Percentiles rank a stretch among this genome's conserved stretches.
These are phyloP conservation scores for Myxocyprinus asiaticus DNA, from an alignment of 2,113 vertebrate species.

Conservation along the genomic window DNA sequence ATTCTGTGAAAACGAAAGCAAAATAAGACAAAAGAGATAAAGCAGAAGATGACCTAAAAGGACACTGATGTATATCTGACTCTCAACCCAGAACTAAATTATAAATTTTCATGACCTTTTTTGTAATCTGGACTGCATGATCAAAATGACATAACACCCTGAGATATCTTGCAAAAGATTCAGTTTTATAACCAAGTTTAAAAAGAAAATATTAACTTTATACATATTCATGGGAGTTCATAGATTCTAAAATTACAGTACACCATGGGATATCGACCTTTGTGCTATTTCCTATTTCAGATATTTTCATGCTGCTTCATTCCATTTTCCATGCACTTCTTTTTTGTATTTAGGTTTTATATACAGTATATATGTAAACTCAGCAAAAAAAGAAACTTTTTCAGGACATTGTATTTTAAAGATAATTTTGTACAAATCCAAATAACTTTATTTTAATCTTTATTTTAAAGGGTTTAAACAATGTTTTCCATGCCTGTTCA, in stretches of 20 bases:
- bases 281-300: constrained; percentile 2
- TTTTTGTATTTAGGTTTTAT: neutral
- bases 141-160: constrained; percentile 34
- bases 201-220: too few relatives aligned
- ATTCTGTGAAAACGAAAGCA: constrained; percentile 43
- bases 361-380: too few relatives aligned
- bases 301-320: neutral
- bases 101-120: constrained; percentile 36
- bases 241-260: constrained; percentile 18
- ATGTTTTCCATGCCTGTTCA: too few relatives aligned
- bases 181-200: neutral
- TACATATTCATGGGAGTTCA: constrained; percentile 9
- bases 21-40: constrained; percentile 43
- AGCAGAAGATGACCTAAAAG: constrained; percentile 39
- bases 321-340: neutral
- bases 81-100: constrained; percentile 38
- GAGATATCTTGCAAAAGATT: constrained; percentile 22
- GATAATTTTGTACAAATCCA: too few relatives aligned
- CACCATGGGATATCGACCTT: neutral
- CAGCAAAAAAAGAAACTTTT: too few relatives aligned
- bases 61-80: constrained; percentile 21
- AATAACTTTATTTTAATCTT: too few relatives aligned
- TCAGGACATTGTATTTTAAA: too few relatives aligned
- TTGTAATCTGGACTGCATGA: constrained; percentile 36
- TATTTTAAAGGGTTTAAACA: too few relatives aligned